phyloP scores from a whole-genome alignment of 2,113 vertebrate species.

The Calyptommatus sinebrachiatus region DNA sequence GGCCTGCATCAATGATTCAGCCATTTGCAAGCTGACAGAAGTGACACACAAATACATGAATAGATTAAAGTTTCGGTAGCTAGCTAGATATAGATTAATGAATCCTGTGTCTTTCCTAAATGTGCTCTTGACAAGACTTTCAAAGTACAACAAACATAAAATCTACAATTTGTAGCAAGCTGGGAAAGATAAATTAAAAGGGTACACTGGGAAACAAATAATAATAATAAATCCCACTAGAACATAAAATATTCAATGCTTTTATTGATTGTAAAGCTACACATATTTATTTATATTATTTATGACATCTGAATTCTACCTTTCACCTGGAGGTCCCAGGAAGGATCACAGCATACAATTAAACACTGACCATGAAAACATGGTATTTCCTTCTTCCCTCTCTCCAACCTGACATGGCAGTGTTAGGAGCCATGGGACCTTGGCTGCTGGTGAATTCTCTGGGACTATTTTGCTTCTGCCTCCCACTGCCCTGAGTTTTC shows the following conservation, averaged over 20 bases:
- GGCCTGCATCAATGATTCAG: constrained; percentile 40
- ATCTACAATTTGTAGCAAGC: neutral
- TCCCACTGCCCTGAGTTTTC: no score
- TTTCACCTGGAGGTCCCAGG: no score
- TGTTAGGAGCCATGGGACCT: no score
- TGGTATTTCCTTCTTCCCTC: no score
- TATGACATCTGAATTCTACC: no score
- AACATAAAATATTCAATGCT: constrained; percentile 21
- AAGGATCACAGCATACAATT: no score
- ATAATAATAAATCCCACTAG: neutral
- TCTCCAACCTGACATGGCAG: no score
- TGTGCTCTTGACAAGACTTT: constrained; percentile 37
- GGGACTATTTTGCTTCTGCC: no score
- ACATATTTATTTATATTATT: neutral
- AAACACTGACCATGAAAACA: no score
- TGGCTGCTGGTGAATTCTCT: no score
- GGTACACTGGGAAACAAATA: neutral
- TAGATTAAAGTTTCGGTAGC: constrained; percentile 42
- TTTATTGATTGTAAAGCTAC: neutral
- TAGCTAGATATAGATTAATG: constrained; percentile 50
- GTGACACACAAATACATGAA: constrained; percentile 44
- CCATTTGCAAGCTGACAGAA: constrained; percentile 47
- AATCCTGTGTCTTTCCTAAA: constrained; percentile 34
- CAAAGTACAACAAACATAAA: constrained; percentile 34
- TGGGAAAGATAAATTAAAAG: constrained; percentile 22